Evolutionary conservation across 2,888 invertebrate species (phyloP), one percentile per base, ranked within the genome.

Genomic region (Scrobipalpa atriplicella): DNA sequence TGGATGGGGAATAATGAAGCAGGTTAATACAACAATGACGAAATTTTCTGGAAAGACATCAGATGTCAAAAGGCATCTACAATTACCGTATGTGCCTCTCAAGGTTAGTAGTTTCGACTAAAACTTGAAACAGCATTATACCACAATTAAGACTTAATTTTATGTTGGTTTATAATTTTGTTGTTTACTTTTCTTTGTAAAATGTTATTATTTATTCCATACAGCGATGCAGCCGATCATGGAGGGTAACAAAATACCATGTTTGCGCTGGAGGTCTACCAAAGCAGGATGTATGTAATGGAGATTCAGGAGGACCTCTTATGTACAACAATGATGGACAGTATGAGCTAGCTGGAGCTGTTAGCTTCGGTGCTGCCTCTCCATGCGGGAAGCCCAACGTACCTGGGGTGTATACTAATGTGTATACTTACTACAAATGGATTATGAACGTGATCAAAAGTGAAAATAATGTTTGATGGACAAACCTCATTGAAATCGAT

Each of bases 341-440:
- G 16, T n/a, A 43, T 10, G 58, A 65, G 19, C 43, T 58, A 13
- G 54, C 29, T 16, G 65, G 58, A 16, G 13, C 58, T 11, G 38
- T 54, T 29, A 65, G 56, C 16, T 54, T 43, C 29, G 61, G 61
- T 9, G 39, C 56, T 7, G 6, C 9, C 1, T 29, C 29, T 56
- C 56, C 56, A 11, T 56, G 56, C 21, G 56, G 56, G 10, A 56
- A 56, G 13, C 29, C 21, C 1, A 11, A 29, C 29, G 56, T 56
- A 1, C 56, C 61, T 61, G 61, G 61, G 5, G 38, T 54, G 10
- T 66, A 39, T 41, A 66, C 66, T 5, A 66, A 66, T 16, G 66
- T 66, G n/a, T 56, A 21, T 13, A 21, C 11, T 11, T 56, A 56
- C 11, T 6, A 29, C 10, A 11, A 56, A 1, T 56, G 56, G 56